Evolutionary conservation across 1,140 invertebrate species (phyloP), one percentile per base, ranked within the genome.

Genomic region (Eurosta solidaginis): DNA sequence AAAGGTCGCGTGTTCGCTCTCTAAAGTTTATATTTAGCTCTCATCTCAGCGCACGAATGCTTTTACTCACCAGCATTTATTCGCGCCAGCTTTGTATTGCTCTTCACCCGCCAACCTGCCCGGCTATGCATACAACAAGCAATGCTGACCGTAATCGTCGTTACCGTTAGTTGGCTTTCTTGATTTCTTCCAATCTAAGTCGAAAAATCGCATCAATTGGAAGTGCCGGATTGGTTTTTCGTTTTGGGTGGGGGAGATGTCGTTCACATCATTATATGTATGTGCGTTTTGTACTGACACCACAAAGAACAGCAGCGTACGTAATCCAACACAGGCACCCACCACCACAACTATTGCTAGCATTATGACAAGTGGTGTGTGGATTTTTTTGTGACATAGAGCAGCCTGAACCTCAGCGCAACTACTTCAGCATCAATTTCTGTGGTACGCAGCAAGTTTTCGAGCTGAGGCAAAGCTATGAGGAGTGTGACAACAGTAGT

Each of bases 121-220:
- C 22, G 25, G 22, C 27, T 10, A 49, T 17, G n/a, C 20, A 7
- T n/a, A 7, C 49, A 52, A 4, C 44, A 79, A 78, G 82, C 79
- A 80, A 78, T 80, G 81, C 77, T 20, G 36, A 50, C 17, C 59
- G 63, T 45, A 44, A 20, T 22, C 44, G 73, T 47, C 77, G 80
- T 80, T 79, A 77, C 50, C 79, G 82, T 80, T 77, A 74, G 77
- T 78, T 80, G 77, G 68, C 76, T 78, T 82, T 83, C 80, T 81
- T 83, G 81, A 83, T 83, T 83, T 84, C 82, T 83, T 83, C 79
- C 82, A 83, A 83, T 83, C 81, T 84, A 82, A 77, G 76, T 79
- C 78, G 81, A 78, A 82, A 80, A 85, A 83, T 85, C 81, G 82
- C 81, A 81, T 80, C 82, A 82, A 83, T 82, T 83, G 82, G 82